These are phyloP conservation scores for Centrocercus urophasianus DNA, from an alignment of 2,113 vertebrate genomes.

Conservation along the genomic window DNA sequence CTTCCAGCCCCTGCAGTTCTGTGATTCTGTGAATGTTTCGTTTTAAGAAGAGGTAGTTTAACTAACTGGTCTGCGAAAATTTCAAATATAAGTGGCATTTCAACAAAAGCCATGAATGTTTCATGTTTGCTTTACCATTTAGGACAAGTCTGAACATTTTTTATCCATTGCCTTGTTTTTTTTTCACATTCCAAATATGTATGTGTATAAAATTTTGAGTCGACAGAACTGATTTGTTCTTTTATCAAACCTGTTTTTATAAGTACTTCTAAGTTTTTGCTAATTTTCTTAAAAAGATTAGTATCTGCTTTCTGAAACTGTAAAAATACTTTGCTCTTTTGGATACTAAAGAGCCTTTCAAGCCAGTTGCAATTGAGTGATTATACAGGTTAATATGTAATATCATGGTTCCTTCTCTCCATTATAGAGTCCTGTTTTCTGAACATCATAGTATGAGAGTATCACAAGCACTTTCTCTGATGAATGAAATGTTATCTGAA, in stretches of 20 bases:
- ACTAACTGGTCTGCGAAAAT: not conserved
- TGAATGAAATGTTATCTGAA: conserved; percentile 80
- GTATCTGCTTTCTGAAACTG: not conserved
- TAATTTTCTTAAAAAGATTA: not conserved
- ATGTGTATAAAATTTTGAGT: not conserved
- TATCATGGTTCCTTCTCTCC: not conserved
- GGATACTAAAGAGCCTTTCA: not conserved
- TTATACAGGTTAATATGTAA: not conserved
- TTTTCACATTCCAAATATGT: not conserved
- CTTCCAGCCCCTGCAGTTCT: too few relatives aligned
- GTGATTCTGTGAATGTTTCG: not conserved
- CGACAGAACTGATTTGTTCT: not conserved
- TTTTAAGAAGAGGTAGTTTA: not conserved
- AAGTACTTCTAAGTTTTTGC: not conserved
- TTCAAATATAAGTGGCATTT: not conserved
- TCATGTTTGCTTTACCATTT: not conserved
- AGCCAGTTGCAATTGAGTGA: not conserved
- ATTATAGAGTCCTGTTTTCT: conserved; percentile 77
- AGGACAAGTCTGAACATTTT: not conserved
- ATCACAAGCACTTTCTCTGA: conserved; percentile 84
- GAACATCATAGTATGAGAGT: conserved; percentile 85
- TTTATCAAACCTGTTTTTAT: not conserved
- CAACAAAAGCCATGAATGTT: not conserved
- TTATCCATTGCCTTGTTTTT: not conserved
- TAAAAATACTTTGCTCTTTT: not conserved